Evolutionary conservation across 2,888 invertebrate species (phyloP).

Genomic region (Sympetrum striolatum): DNA sequence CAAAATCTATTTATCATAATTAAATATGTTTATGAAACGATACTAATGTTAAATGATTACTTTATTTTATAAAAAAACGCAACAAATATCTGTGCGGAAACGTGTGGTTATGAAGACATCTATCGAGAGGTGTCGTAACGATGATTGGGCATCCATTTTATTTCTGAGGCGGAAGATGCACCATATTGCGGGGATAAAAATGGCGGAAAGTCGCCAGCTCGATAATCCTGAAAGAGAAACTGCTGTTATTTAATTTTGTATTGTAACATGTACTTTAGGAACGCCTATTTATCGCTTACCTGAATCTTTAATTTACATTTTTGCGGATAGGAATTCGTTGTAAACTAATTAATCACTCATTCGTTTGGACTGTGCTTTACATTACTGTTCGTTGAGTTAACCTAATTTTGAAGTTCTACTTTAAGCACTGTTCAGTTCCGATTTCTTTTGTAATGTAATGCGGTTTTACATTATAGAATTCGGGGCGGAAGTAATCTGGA

Average conservation of each 20-base stretch:
- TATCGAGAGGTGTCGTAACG: neutral
- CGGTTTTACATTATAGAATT: neutral
- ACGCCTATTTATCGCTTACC: neutral
- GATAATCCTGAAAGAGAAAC: neutral
- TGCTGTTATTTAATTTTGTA: neutral
- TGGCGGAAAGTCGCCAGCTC: conserved; percentile 21
- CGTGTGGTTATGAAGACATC: neutral
- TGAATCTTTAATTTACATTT: neutral
- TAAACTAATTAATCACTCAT: neutral
- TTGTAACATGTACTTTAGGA: neutral
- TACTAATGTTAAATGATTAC: no score
- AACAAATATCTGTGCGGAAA: no score
- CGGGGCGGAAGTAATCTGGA: neutral
- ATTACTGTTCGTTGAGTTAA: conserved; percentile 1
- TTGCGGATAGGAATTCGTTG: neutral
- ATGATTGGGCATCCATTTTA: conserved; percentile 17
- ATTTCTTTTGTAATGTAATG: neutral
- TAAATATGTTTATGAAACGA: no score
- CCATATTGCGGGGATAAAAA: conserved; percentile 17
- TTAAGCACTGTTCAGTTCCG: neutral
- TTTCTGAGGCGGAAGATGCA: neutral
- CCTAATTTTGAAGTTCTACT: neutral
- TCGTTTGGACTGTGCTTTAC: neutral
- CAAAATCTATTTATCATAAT: no score
- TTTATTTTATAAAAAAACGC: no score